A percentile compares a stretch with the other conserved stretches of the same genome.
These are phyloP conservation scores for Leptobrachium leishanense DNA, from an alignment of 2,113 vertebrate genomes.

Conservation along the genomic window DNA sequence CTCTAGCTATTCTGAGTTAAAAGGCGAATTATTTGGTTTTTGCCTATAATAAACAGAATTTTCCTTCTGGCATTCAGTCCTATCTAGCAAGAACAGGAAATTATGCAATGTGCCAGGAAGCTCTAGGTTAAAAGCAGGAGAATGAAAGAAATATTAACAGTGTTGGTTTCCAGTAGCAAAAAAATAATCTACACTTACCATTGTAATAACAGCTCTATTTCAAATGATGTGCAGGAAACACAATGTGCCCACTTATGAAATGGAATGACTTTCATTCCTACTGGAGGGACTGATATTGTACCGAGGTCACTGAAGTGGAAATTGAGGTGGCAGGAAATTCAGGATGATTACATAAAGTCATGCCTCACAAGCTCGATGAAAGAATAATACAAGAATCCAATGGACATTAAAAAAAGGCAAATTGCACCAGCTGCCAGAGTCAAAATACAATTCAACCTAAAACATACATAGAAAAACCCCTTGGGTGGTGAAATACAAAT, in stretches of 20 bases:
- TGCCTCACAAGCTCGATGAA: background rate
- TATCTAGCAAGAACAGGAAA: slow-evolving; percentile 23
- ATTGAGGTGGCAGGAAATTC: slow-evolving; percentile 16
- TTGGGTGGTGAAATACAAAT: too few species aligned
- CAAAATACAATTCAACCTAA: too few species aligned
- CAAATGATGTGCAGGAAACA: background rate
- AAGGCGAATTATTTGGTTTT: slow-evolving; percentile 36
- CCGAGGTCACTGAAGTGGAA: slow-evolving; percentile 35
- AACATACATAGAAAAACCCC: too few species aligned
- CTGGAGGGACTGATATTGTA: background rate
- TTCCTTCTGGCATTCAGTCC: slow-evolving; percentile 20
- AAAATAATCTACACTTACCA: slow-evolving; percentile 1
- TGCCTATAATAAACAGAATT: slow-evolving; percentile 50
- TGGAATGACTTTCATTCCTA: background rate
- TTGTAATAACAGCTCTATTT: slow-evolving; percentile 29
- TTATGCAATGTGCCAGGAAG: slow-evolving; percentile 22
- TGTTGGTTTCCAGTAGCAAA: slow-evolving; percentile 29
- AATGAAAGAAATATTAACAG: slow-evolving; percentile 42
- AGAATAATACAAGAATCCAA: too few species aligned
- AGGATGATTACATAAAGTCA: background rate
- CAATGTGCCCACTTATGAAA: background rate
- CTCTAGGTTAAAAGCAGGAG: slow-evolving; percentile 10
- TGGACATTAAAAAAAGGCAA: too few species aligned
- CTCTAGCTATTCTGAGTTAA: slow-evolving; percentile 33
- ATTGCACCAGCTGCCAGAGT: too few species aligned